phyloP scores from a whole-genome alignment of 2,888 invertebrate species.

The Archips crataeganus region DNA sequence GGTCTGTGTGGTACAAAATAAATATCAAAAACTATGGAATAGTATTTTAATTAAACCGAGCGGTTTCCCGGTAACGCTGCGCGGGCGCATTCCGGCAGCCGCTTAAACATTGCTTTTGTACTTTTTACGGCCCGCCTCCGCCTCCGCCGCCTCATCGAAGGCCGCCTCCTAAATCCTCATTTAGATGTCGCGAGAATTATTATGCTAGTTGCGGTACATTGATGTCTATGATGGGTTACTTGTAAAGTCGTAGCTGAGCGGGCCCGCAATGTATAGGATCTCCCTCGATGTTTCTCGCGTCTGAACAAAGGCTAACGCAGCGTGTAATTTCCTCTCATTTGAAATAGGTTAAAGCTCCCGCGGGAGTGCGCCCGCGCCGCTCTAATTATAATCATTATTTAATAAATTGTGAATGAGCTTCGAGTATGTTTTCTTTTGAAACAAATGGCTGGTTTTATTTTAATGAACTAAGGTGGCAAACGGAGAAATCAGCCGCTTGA shows the following conservation, averaged over 20 bases:
- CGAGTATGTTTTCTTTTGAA: background rate
- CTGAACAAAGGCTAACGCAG: background rate
- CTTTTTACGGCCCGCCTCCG: slow-evolving; percentile 14
- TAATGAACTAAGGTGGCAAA: too few relatives aligned
- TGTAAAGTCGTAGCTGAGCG: too few relatives aligned
- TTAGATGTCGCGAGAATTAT: too few relatives aligned
- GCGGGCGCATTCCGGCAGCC: slow-evolving; percentile 13
- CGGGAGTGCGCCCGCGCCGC: background rate
- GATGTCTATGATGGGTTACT: too few relatives aligned
- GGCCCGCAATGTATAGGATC: too few relatives aligned
- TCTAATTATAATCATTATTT: slow-evolving; percentile 4
- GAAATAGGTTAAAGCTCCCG: slow-evolving; percentile 17
- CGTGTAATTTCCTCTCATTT: slow-evolving; percentile 6
- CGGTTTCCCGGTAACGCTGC: background rate
- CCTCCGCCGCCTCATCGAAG: too few relatives aligned
- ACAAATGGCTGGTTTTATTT: background rate
- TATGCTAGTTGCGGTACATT: too few relatives aligned
- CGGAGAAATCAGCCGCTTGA: too few relatives aligned
- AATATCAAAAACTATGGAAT: background rate
- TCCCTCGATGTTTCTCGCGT: too few relatives aligned
- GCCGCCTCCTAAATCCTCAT: too few relatives aligned
- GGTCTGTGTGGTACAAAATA: background rate
- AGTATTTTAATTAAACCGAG: slow-evolving; percentile 13
- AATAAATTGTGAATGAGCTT: slow-evolving; percentile 7
- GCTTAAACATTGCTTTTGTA: slow-evolving; percentile 9